These are phyloP conservation scores for Lontra canadensis DNA, from an alignment of 2,113 vertebrate species.

Conservation along the genomic window DNA sequence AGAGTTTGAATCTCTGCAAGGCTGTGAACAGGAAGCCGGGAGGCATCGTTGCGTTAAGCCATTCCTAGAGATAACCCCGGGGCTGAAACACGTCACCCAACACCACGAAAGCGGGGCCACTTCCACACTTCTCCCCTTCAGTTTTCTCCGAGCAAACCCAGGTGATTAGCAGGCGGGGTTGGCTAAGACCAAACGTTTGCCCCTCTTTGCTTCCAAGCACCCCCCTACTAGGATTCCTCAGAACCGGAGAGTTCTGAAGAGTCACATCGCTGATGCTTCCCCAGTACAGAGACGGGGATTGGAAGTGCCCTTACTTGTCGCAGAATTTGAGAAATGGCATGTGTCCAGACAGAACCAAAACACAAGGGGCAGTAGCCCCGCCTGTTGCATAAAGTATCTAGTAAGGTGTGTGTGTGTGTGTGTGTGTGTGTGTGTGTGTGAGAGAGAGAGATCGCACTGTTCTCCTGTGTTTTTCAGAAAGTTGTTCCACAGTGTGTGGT, in stretches of 20 bases:
- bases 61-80: not conserved
- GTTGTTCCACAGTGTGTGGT: not conserved
- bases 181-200: not conserved
- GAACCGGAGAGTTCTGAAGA: not conserved
- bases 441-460: not conserved
- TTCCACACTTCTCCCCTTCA: not conserved
- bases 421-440: no score
- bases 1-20: not conserved
- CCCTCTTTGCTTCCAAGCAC: not conserved
- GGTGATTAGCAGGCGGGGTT: not conserved
- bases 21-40: not conserved
- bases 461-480: not conserved
- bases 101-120: fast-evolving
- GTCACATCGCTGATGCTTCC: not conserved
- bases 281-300: not conserved
- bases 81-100: not conserved
- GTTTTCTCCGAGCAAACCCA: not conserved
- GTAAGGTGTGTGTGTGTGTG: not conserved
- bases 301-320: not conserved
- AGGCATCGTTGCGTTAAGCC: not conserved
- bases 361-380: not conserved
- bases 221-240: not conserved
- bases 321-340: not conserved
- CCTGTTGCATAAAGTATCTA: not conserved
- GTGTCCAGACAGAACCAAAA: not conserved